Base-by-base conservation (phyloP, 2,888 invertebrate species). In the Allophyes oxyacanthae region DNA sequence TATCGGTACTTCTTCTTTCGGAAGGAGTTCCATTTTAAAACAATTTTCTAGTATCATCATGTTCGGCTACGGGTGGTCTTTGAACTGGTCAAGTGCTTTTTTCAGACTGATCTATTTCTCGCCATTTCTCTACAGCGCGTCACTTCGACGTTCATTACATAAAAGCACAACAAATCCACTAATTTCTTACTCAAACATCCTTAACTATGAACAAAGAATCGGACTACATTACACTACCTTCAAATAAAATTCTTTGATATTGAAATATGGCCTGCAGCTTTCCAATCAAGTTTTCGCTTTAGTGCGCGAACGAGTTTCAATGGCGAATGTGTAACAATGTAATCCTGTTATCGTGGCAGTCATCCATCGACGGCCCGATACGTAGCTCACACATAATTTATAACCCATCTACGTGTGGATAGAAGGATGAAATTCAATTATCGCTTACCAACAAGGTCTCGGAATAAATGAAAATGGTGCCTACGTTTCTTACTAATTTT, bases 201-300 rank as follows among this genome's bases (percentile, higher is more conserved):
- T 32, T 32, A n/a, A n/a, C 32, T 8, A 41, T 4, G 8, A 38
- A 32, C 11, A 38, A 32, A 14, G 8, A 5, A 10, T n/a, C 5
- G 14, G 3, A 20, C n/a, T n/a, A 7, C 0, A 20, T 6, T 6
- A 7, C 6, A 3, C 0, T 33, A 1, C 7, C n/a, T 33, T 34
- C 1, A n/a, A n/a, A 36, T 10, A 34, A 28, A 42, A 42, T 26
- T 46, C 33, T 50, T 52, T 37, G 13, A 13, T 49, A 57, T 61
- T 61, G 51, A 53, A 59, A 58, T 61, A 55, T 48, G 36, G 41
- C 41, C 26, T n/a, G n/a, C n/a, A 26, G 54, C 30, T 60, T 61
- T 55, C 45, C 66, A 66, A 75, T 72, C 60, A 64, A 60, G 52
- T 66, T 73, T 55, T 44, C 64, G 51, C 53, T 59, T 40, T 49